Evolutionary conservation across 1,140 invertebrate species (phyloP).

Genomic region (Diachasma alloeum): DNA sequence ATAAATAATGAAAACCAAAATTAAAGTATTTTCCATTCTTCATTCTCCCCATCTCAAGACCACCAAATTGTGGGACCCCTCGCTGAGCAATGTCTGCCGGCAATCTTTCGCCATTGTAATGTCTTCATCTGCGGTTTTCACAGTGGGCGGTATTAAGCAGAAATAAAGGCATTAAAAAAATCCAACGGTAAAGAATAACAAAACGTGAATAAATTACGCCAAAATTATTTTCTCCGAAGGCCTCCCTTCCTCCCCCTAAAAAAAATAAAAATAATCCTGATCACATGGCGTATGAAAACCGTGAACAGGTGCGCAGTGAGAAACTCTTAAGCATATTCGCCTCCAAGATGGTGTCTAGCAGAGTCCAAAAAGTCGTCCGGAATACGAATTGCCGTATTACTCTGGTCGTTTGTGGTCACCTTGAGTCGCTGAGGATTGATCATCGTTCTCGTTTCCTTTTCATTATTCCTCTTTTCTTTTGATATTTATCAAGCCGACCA

Average conservation of each 20-base stretch:
- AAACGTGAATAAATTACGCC: background rate
- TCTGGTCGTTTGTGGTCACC: background rate
- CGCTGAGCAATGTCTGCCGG: conserved; percentile 33
- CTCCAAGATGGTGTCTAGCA: conserved; percentile 25
- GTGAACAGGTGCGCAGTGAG: conserved; percentile 28
- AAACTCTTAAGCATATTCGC: conserved; percentile 6
- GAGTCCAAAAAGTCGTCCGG: conserved; percentile 28
- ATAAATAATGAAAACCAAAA: background rate
- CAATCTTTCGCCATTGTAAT: conserved; percentile 57
- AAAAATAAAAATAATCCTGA: no score
- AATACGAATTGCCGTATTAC: conserved; percentile 37
- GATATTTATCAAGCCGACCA: background rate
- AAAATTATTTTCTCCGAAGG: background rate
- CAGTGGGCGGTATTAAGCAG: conserved; percentile 33
- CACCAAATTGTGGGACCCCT: conserved; percentile 9
- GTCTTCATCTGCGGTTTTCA: conserved; percentile 52
- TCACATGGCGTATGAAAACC: background rate
- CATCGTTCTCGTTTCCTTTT: no score
- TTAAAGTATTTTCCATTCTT: background rate
- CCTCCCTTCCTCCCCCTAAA: no score
- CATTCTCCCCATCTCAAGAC: background rate
- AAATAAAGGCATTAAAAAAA: conserved; percentile 10
- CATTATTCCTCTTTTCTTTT: background rate
- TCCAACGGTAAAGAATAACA: background rate
- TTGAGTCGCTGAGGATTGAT: no score